phyloP scores from a whole-genome alignment of 2,113 vertebrate genomes.

The Origma solitaria region DNA sequence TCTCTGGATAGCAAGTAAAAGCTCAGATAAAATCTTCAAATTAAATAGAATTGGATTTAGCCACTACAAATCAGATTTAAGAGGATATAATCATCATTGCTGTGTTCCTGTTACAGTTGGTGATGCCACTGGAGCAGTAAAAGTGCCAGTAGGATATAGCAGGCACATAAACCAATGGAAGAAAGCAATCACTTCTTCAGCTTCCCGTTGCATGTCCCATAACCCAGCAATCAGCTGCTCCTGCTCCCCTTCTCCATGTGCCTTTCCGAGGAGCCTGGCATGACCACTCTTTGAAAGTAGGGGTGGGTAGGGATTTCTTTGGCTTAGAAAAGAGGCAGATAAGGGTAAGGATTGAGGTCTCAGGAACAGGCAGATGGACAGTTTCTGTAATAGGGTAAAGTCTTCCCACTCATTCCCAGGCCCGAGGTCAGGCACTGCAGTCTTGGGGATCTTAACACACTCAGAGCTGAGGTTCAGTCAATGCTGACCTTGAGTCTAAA shows the following conservation, averaged over 20 bases:
- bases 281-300: not conserved
- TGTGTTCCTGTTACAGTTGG: not conserved
- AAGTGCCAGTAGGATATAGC: not conserved
- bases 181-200: not conserved
- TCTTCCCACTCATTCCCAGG: not conserved
- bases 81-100: not conserved
- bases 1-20: not conserved
- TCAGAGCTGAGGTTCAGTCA: not conserved
- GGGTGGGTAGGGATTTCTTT: not conserved
- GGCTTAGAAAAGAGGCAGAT: not conserved
- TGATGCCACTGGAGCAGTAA: not conserved
- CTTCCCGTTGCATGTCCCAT: fast-evolving
- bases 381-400: not conserved
- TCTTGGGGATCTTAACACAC: not conserved
- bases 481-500: not conserved
- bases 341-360: not conserved
- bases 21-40: constrained; percentile 30
- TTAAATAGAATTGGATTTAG: constrained; percentile 20
- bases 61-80: not conserved
- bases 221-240: not conserved
- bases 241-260: not conserved
- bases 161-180: not conserved
- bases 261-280: not conserved
- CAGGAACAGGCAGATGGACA: not conserved
- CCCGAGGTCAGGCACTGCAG: not conserved